Base-by-base conservation (phyloP, 2,888 invertebrate genomes). In the Rhogogaster chlorosoma region DNA sequence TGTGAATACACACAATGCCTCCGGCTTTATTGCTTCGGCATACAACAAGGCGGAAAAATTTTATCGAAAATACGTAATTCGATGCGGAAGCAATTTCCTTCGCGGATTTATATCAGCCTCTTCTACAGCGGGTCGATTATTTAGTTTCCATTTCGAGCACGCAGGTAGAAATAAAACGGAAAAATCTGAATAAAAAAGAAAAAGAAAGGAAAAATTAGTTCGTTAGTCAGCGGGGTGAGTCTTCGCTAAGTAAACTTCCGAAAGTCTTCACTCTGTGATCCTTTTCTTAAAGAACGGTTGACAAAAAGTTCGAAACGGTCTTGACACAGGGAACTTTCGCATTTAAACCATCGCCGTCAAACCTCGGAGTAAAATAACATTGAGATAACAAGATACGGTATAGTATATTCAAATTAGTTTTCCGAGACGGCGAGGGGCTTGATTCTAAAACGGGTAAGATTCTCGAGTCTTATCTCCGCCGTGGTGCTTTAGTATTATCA, bases 111-210 rank as follows among this genome's bases (percentile, higher is more conserved):
- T 70, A 7, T 70, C 6, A n/a, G 0, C 3, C 3, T 36, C 10
- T 71, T 38, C 10, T 10, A 38, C 38, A 71, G 70, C 70, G 18
- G 6, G 29, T 32, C 18, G 36, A 71, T 18, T 36, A 29, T 71
- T 38, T n/a, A 9, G n/a, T 71, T 38, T n/a, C n/a, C 18, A 71
- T 71, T 38, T 71, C n/a, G 15, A 71, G 32, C 70, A 71, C 70
- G 70, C 9, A 2, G 38, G 6, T 53, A 15, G 12, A 45, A 45
- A 45, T 42, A 10, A 38, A 0, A 53, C 6, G 7, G 3, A 49
- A 70, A 36, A n/a, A 70, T 6, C 9, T 26, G 1, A 42, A 10
- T 42, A 2, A 26, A 61, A 12, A 61, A 26, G 49, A 53, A 18
- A 64, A 12, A 64, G 6, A 53, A 0, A 1, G 18, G 18, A 38